Base-by-base conservation (phyloP, 2,797 vertebrate genomes). In the Myotis findleyi region DNA sequence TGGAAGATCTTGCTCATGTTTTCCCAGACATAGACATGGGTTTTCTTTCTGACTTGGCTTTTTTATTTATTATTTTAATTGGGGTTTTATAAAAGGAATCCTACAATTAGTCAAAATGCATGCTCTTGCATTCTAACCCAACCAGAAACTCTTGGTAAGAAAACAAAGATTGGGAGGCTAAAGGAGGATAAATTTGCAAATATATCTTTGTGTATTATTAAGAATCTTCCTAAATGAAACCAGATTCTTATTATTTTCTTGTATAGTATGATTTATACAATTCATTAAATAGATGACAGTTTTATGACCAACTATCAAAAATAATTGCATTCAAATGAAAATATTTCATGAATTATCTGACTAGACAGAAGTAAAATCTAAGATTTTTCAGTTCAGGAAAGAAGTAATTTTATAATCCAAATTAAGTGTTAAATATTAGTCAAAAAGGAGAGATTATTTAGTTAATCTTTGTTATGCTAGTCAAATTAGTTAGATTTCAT, bases 301-400 rank as follows among this genome's bases (percentile, higher is more conserved):
- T 81, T 83, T 93, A 87, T 75, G 79, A 62, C 6, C 12, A 80
- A 11, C 14, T 77, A 7, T 55, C 49, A 85, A 93, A 91, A 85
- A 89, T 82, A 93, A 75, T 79, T 96, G 8, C n/a, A 88, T n/a
- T 80, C 20, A 57, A 47, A 51, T 95, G n/a, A 77, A 82, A 95
- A 83, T 84, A 84, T 69, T 79, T 89, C 11, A 88, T 57, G 18
- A 57, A 44, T 88, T 47, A 6, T 41, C 23, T 81, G 20, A 83
- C 14, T 57, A 86, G 68, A 66, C 23, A 92, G 47, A 83, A 87
- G 6, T 73, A 93, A 57, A 87, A 75, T 62, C 17, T 69, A 68
- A 80, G 18, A n/a, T 6, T 84, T 91, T 76, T 75, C 6, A 59
- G 21, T 83, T 91, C 27, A 84, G 18, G 30, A 77, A 85, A 84